Evolutionary conservation across 2,888 invertebrate species (phyloP), one percentile per base, ranked within the genome.

Genomic region (Tetrapedia diversipes): DNA sequence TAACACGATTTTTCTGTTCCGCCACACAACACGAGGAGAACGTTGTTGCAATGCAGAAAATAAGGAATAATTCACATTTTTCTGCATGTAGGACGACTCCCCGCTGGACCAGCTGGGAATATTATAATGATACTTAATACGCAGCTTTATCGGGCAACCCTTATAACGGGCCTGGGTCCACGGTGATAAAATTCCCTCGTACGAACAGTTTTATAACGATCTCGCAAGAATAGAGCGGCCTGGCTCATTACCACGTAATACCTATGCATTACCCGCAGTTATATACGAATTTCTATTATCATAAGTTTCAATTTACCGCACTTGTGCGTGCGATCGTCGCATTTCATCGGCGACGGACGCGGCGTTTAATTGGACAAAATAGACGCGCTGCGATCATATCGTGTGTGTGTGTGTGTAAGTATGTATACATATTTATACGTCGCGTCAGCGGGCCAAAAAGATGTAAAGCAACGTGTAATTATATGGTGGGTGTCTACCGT

Each of bases 391-490:
- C 39, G 69, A 76, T 76, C 19, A 49, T 65, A 65, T 76, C 61
- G 69, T 16, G 54, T 51, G n/a, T n/a, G n/a, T n/a, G n/a, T n/a
- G n/a, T n/a, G n/a, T n/a, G n/a, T n/a, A n/a, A 65, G 19, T 7
- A 19, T 4, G 39, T 27, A n/a, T 45, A 32, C 34, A 51, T 43
- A 41, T n/a, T n/a, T 14, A 51, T 24, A 16, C 37, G 51, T 24
- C 45, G 11, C 43, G 8, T 14, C 27, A n/a, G n/a, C n/a, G n/a
- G 45, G 11, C 49, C 59, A 49, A 66, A 69, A 60, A 66, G 67
- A 79, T 43, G 51, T 54, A 39, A 71, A 59, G 61, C 57, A 79
- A 70, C 68, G 29, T 70, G 64, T 80, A 82, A 82, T 82, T 82
- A 82, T 75, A 65, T 49, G 65, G 74, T 70, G 77, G 74, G 71